Evolutionary conservation across 2,797 vertebrate genomes (phyloP), one percentile per base, ranked within the genome.

Genomic region (Aldrovandia affinis): DNA sequence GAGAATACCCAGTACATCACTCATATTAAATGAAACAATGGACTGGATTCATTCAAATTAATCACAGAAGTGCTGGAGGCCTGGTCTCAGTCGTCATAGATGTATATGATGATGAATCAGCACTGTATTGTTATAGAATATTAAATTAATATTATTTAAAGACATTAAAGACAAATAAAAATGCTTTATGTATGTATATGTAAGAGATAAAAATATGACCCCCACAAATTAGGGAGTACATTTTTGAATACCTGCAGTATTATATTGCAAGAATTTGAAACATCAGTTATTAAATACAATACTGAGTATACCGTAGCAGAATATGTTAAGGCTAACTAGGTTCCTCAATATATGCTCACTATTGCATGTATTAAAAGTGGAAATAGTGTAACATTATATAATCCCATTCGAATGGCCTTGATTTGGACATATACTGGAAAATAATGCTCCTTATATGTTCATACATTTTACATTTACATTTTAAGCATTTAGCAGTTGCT

Each of bases 41-140:
- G 33, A 30, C 73, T 28, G 55, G 83, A 82, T 86, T 88, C 75
- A 54, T 65, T 54, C 84, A 86, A 88, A 88, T 88, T 87, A 87
- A 86, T 86, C 88, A 86, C 86, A 70, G 79, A 81, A 83, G 83
- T 73, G 70, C 65, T 30, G 30, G 54, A 73, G 83, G 70, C 44
- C 61, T 81, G 42, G 77, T 18, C 77, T 78, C 65, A 68, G 57
- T 52, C 63, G 85, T 86, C 61, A 55, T n/a, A 80, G 57, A 55
- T 50, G 61, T 84, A 59, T 65, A 81, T 78, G 83, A 78, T 83
- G 78, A 79, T 55, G 75, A 83, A 65, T 30, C 55, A 47, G 9
- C 79, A 81, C 47, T 44, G 75, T 61, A 2, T 15, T 3, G 10
- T 15, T 57, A 20, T 57, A 14, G 55, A 15, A 57, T 57, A 57